Base-by-base conservation (phyloP, 1,140 invertebrate genomes). In the Pantala flavescens region DNA sequence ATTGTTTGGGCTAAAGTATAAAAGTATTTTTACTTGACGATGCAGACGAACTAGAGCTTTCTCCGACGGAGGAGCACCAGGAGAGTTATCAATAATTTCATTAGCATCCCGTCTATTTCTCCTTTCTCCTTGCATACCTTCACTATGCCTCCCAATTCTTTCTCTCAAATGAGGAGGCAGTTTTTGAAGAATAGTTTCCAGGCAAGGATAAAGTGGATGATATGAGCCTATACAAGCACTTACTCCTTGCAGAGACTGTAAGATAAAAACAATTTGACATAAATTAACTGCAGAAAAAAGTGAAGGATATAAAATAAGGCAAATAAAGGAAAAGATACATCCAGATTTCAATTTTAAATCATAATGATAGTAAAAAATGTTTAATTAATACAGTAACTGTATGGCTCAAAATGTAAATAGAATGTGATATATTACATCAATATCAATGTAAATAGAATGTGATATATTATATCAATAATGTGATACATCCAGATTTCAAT, bases 141-240 rank as follows among this genome's bases (percentile, higher is more conserved):
- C 88, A 55, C 88, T 86, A 7, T 88, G 84, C 14, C 88, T 84
- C 78, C 85, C 87, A 80, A 93, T 90, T 55, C 88, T 85, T 78
- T 94, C 91, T 19, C 88, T 85, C 74, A 95, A 81, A 82, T 93
- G 90, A 23, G 87, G 83, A 0, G 91, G 91, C 76, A 98, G 89
- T 84, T 97, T 97, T 78, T 90, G 88, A 73, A 97, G 85, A 79
- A 98, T 97, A 0, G 91, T 95, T 79, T 98, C 95, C 70, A 94
- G 85, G 79, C 91, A 88, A 11, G 83, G 82, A 76, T 91, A 85
- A 63, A 91, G 84, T 0, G 89, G 86, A 82, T 93, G 91, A 23
- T 87, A 87, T 9, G 90, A 85, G 24, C 86, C 86, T 28, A 94
- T 87, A 0, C 88, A 86, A 21, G 88, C 82, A 63, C 87, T 88